Evolutionary conservation across 35 echinoderm and acorn worm genomes (phyloP), one percentile per base, ranked within the genome.

Genomic region (Apostichopus californicus): DNA sequence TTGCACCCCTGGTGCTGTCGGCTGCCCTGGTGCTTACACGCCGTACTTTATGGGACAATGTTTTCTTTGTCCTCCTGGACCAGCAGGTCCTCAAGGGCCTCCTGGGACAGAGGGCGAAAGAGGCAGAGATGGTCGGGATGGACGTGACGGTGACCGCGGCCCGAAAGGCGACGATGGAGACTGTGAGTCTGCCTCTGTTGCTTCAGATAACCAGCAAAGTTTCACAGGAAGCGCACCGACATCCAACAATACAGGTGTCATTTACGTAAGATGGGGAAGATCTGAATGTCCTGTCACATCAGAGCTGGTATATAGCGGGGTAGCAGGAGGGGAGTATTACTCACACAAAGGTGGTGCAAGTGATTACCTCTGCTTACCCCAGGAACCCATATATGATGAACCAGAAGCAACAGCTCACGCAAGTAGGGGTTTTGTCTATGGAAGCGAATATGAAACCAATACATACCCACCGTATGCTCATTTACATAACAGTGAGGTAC

Each of bases 351-450:
- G 91, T 5, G 84, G 91, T 55, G 91, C 78, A 1, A 26, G 78
- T 15, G 84, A 92, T 57, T 92, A 92, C 71, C 79, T 83, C 13
- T 92, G 91, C 20, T 18, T 92, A 26, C 91, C 91, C 6, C 78
- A 92, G 9, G 26, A 64, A 7, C 91, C 91, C 5, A 92, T 92
- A 9, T 92, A 92, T 52, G 91, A 81, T 22, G 91, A 81, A 84
- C 79, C 91, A 8, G 5, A 63, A 5, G 60, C 78, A 46, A 26
- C 18, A 23, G 46, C 34, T 6, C 86, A 88, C 25, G 61, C 46
- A 57, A 26, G 5, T 13, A 83, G 90, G 23, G 90, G 15, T 26
- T 60, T 84, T 7, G 20, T 92, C 2, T 92, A 92, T 54, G 90
- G 90, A 26, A 57, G 53, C 54, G 90, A 92, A 70, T 92, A 92